These are phyloP conservation scores for Perdix hodgsoniae DNA, from an alignment of 2,797 vertebrate genomes.

Conservation along the genomic window DNA sequence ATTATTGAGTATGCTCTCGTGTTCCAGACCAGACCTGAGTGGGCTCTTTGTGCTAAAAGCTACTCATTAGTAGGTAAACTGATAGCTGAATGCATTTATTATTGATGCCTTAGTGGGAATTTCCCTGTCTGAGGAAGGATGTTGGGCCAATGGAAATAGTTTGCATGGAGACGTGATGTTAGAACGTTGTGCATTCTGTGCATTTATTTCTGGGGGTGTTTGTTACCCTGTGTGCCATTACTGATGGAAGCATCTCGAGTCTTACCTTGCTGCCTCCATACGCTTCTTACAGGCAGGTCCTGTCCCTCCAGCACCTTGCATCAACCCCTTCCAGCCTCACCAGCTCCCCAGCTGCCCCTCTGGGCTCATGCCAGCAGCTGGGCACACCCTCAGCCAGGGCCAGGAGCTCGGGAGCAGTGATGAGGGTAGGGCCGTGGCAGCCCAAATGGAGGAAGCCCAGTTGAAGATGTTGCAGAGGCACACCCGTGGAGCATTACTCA, in stretches of 20 bases:
- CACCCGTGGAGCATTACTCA: background rate
- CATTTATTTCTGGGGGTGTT: background rate
- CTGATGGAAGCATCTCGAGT: background rate
- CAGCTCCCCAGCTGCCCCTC: background rate
- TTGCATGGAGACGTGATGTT: background rate
- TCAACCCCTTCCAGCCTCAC: background rate
- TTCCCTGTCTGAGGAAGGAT: background rate
- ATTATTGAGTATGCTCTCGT: slow-evolving; percentile 51
- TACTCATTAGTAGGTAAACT: slow-evolving; percentile 1
- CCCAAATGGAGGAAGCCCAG: background rate
- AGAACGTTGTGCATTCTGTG: background rate
- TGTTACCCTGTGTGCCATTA: background rate
- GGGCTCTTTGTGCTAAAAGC: background rate
- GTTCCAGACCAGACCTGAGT: background rate
- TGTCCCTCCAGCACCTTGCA: background rate
- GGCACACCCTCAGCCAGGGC: rapidly evolving
- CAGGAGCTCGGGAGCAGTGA: background rate
- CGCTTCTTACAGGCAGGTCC: background rate
- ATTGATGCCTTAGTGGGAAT: slow-evolving; percentile 31
- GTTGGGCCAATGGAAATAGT: background rate
- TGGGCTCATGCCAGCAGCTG: rapidly evolving
- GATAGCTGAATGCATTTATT: slow-evolving; percentile 45
- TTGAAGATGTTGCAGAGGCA: background rate
- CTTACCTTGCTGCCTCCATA: background rate
- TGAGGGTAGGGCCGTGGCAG: background rate